Evolutionary conservation across 2,888 invertebrate species (phyloP).

Genomic region (Torymus texanus): DNA sequence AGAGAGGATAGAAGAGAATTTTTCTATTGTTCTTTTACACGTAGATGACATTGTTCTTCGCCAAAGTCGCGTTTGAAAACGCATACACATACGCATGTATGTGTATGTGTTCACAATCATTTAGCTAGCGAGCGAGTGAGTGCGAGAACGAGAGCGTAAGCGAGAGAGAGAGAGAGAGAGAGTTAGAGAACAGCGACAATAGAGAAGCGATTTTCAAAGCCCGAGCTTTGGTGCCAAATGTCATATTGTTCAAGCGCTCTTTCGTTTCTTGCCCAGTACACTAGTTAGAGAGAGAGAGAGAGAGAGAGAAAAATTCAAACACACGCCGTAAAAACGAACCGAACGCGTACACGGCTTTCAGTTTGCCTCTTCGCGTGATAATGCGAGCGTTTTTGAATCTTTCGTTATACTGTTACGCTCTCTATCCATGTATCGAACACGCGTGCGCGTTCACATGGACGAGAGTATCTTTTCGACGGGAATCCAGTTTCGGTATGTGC

Average conservation of each 20-base stretch:
- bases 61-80: constrained; percentile 35
- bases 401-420: too few species aligned
- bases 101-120: constrained; percentile 38
- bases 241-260: constrained; percentile 20
- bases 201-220: constrained; percentile 51
- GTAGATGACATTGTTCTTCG: constrained; percentile 44
- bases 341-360: too few species aligned
- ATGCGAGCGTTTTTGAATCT: too few species aligned
- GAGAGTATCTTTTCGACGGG: too few species aligned
- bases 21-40: constrained; percentile 54
- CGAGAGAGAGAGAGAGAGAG: background rate
- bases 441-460: too few species aligned
- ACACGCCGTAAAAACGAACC: too few species aligned
- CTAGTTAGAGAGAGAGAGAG: too few species aligned
- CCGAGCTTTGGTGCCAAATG: constrained; percentile 48
- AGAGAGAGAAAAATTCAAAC: too few species aligned
- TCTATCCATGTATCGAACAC: too few species aligned
- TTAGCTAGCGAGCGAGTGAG: constrained; percentile 25
- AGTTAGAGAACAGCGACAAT: constrained; percentile 32
- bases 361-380: too few species aligned
- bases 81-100: background rate
- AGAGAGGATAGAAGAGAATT: constrained; percentile 23
- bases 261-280: constrained; percentile 22
- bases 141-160: background rate
- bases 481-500: too few species aligned